A percentile compares a stretch with the other conserved stretches of the same genome.
Conservation (phyloP, 2,113 vertebrate genomes). For the Aspiorhynchus laticeps region DNA sequence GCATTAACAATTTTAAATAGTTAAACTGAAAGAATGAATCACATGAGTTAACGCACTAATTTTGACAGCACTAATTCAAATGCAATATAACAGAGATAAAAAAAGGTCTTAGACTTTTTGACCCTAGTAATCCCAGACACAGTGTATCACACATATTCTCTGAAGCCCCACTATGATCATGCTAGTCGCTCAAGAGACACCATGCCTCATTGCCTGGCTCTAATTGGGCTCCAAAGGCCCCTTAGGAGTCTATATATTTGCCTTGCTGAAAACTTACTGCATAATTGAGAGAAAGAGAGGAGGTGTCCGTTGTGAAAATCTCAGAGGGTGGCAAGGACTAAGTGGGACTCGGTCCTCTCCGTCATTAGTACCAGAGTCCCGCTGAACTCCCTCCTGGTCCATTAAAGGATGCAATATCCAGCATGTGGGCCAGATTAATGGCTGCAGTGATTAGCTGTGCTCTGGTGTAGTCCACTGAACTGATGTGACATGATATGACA, state of each 20-base stretch:
- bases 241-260: conserved; percentile 43
- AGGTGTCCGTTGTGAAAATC: conserved; percentile 8
- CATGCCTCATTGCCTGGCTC: conserved; percentile 49
- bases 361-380: conserved; percentile 25
- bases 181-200: conserved; percentile 23
- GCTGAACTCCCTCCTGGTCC: background rate
- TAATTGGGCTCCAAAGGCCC: conserved; percentile 56
- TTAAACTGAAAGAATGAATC: too few relatives aligned
- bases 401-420: conserved; percentile 38
- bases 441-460: conserved; percentile 28
- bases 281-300: conserved; percentile 43
- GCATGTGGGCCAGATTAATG: conserved; percentile 38
- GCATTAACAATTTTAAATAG: too few relatives aligned
- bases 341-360: conserved; percentile 1
- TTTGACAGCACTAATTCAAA: too few relatives aligned
- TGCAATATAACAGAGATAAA: background rate
- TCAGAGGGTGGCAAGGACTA: conserved; percentile 28
- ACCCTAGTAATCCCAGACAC: background rate
- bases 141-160: conserved; percentile 5
- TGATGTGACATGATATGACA: conserved; percentile 36
- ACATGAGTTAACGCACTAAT: too few relatives aligned
- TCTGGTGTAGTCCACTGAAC: conserved; percentile 12
- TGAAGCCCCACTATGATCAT: conserved; percentile 5
- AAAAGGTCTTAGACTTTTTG: conserved; percentile 22
- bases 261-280: conserved; percentile 8